Evolutionary conservation across 2,888 invertebrate genomes (phyloP), one percentile per base, ranked within the genome.

Genomic region (Julus scandinavius): DNA sequence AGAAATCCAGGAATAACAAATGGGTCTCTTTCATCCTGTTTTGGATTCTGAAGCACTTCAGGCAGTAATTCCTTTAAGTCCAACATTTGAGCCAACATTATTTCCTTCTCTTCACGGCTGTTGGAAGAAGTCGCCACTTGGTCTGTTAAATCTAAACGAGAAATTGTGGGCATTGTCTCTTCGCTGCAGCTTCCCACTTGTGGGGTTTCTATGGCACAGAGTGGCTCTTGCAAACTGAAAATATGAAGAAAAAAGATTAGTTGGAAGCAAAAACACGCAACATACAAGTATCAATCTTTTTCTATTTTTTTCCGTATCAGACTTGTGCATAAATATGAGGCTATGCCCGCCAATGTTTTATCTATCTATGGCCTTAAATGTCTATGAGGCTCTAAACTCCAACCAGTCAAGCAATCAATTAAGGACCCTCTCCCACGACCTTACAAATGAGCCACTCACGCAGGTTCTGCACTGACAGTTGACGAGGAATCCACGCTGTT

Each of bases 71-170:
- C 87, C 49, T 50, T 29, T 13, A 87, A 11, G 9, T 58, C 49
- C 9, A 87, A 50, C 50, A 87, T 45, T 17, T 87, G 20, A 20
- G 87, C 87, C 29, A 87, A 40, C 20, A 87, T 11, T 20, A 38
- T 45, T 40, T 87, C 87, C 49, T 87, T 87, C 13, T 87, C 87
- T 49, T 50, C 87, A n/a, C 50, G 50, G n/a, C 38, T 84, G 20
- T 84, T 84, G 2, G 84, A 84, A 13, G 54, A 54, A 1, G 54
- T 17, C 54, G 54, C 13, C 54, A 13, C 9, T 54, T 11, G 54
- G 13, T 13, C 13, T 3, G 17, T 0, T 17, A 13, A 54, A 54
- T 54, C 54, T 2, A 54, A 54, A 84, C 41, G 4, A 13, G 40
- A 40, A 41, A n/a, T 13, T 54, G 17, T 13, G 0, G 50, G 9